phyloP scores from a whole-genome alignment of 2,797 vertebrate genomes.

The Diplodus sargus region DNA sequence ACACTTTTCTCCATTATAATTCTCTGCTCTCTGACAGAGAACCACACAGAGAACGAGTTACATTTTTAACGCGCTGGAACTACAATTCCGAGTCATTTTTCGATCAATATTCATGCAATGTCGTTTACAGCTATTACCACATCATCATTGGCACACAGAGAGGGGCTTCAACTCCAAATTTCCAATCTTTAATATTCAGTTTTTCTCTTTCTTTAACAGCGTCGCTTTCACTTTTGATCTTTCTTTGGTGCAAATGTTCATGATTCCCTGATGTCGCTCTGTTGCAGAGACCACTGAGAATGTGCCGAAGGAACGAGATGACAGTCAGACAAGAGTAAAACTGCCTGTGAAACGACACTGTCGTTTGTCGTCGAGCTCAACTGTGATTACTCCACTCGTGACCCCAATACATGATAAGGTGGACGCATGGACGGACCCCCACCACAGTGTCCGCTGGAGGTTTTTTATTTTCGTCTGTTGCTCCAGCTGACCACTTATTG shows the following conservation, averaged over 20 bases:
- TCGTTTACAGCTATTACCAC: background rate
- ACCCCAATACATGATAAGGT: constrained; percentile 6
- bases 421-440: background rate
- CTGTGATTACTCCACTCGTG: background rate
- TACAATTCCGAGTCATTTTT: constrained; percentile 5
- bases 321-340: background rate
- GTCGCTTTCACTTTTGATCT: background rate
- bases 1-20: constrained; percentile 6
- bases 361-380: background rate
- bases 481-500: constrained; percentile 27
- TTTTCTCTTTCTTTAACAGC: background rate
- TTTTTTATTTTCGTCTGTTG: constrained; percentile 68
- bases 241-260: background rate
- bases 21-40: constrained; percentile 7
- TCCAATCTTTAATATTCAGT: background rate
- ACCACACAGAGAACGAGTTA: background rate
- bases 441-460: background rate
- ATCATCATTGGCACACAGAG: constrained; percentile 13
- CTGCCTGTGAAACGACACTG: background rate
- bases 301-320: background rate
- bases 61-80: background rate
- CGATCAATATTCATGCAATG: constrained; percentile 6
- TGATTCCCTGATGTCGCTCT: background rate
- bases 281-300: background rate
- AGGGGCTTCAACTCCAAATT: background rate